These are phyloP conservation scores for Nannoperca australis DNA, from an alignment of 2,797 vertebrate genomes.

Conservation along the genomic window DNA sequence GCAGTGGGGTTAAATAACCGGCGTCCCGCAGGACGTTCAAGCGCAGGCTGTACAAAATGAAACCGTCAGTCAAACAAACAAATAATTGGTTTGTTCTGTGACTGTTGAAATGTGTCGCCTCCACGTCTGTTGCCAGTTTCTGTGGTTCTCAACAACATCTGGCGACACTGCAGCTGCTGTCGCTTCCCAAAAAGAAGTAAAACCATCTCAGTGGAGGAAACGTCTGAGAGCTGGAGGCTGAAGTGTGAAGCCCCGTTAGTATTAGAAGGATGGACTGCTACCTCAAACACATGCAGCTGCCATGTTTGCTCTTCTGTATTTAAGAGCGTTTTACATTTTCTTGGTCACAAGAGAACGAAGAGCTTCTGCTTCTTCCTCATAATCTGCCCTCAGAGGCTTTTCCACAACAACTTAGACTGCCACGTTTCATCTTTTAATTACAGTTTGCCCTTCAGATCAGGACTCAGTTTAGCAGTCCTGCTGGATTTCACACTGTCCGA, in stretches of 20 bases:
- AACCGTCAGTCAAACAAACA: constrained; percentile 52
- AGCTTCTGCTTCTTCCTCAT: constrained; percentile 25
- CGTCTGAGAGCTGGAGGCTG: background rate
- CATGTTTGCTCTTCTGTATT: constrained; percentile 42
- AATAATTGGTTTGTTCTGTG: constrained; percentile 27
- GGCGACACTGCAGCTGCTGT: background rate
- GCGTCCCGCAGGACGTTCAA: constrained; percentile 3
- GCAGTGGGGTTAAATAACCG: constrained; percentile 5
- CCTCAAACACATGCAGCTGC: constrained; percentile 25
- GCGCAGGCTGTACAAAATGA: constrained; percentile 26
- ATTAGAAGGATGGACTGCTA: background rate
- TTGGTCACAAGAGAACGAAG: constrained; percentile 45
- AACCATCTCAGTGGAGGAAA: background rate
- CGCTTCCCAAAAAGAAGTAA: background rate
- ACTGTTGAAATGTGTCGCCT: constrained; percentile 3
- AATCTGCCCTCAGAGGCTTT: constrained; percentile 63
- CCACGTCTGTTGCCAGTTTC: background rate
- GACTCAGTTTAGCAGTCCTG: constrained; percentile 52
- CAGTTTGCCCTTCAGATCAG: constrained; percentile 66
- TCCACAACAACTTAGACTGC: constrained; percentile 52
- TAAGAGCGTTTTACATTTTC: constrained; percentile 35
- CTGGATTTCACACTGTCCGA: constrained; percentile 59
- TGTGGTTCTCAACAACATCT: constrained; percentile 34
- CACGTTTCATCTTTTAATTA: constrained; percentile 67
- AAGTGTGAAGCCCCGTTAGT: constrained; percentile 2